A percentile compares a stretch with the other conserved stretches of the same genome.
These are phyloP conservation scores for Labroides dimidiatus DNA, from an alignment of 2,797 vertebrate species.

Conservation along the genomic window DNA sequence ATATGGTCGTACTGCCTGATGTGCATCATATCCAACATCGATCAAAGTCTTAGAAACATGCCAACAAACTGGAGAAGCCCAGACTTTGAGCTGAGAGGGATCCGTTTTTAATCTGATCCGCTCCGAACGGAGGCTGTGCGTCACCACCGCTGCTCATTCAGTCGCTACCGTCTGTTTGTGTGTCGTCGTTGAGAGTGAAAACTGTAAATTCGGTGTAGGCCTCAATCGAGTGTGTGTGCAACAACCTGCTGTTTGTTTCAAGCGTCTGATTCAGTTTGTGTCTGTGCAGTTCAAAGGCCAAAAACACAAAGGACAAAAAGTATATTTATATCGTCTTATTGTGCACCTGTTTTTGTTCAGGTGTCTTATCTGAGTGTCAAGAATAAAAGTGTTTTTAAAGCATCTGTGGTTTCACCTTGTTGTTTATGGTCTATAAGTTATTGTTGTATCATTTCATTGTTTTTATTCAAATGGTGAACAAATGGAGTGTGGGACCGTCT, in stretches of 20 bases:
- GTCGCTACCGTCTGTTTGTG: slow-evolving; percentile 2
- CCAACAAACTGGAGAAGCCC: slow-evolving; percentile 2
- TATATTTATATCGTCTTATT: slow-evolving; percentile 83
- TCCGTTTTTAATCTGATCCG: not conserved
- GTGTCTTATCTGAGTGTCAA: slow-evolving; percentile 74
- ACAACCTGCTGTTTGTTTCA: slow-evolving; percentile 68
- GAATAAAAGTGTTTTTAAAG: slow-evolving; percentile 83
- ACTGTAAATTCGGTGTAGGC: slow-evolving; percentile 11
- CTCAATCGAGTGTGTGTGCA: slow-evolving; percentile 42
- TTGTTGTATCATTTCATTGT: too few relatives aligned
- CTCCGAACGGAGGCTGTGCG: not conserved
- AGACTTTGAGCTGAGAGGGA: not conserved
- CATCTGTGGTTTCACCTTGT: not conserved
- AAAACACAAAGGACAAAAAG: slow-evolving; percentile 61
- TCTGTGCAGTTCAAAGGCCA: slow-evolving; percentile 64
- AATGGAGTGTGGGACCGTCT: too few relatives aligned
- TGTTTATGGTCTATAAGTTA: not conserved
- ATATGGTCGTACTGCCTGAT: slow-evolving; percentile 34
- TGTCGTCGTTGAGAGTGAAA: slow-evolving; percentile 22
- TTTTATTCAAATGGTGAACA: too few relatives aligned
- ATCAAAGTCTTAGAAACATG: slow-evolving; percentile 49
- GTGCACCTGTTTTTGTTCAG: slow-evolving; percentile 84
- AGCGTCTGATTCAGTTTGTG: slow-evolving; percentile 65
- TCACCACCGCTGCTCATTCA: not conserved
- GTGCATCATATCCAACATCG: slow-evolving; percentile 44